Conservation (phyloP, 1,140 invertebrate genomes). For the Panulirus ornatus region DNA sequence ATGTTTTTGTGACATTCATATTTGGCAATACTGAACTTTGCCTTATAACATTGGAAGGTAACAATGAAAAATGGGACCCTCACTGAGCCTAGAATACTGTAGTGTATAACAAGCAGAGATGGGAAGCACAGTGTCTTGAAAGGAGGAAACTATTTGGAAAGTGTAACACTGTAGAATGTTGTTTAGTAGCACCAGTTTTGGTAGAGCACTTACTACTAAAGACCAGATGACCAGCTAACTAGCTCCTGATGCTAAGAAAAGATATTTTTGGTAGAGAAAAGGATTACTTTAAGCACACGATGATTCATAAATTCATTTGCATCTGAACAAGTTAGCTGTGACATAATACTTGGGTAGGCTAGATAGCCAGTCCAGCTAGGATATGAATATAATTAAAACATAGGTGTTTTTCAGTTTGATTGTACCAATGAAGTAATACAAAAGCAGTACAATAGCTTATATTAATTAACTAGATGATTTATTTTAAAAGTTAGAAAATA, state of each 20-base stretch:
- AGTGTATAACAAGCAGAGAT: conserved; percentile 44
- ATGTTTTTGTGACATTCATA: conserved; percentile 56
- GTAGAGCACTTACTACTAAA: conserved; percentile 20
- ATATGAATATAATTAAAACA: not conserved
- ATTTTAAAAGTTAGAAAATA: not conserved
- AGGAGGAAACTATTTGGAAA: conserved; percentile 6
- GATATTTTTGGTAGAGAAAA: not conserved
- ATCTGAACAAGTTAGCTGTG: not conserved
- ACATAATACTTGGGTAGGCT: not conserved
- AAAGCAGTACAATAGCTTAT: conserved; percentile 23
- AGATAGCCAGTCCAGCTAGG: not conserved
- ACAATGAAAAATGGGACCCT: conserved; percentile 43
- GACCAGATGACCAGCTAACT: not conserved
- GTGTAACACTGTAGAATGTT: conserved; percentile 21
- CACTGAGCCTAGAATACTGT: conserved; percentile 53
- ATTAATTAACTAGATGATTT: not conserved
- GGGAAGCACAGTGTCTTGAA: conserved; percentile 40
- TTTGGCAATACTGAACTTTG: conserved; percentile 31
- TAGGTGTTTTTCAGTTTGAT: conserved; percentile 5
- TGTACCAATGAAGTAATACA: conserved; percentile 3
- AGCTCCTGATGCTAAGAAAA: not conserved
- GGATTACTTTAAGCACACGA: not conserved
- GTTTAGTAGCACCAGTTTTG: conserved; percentile 24
- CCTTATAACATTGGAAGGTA: not conserved
- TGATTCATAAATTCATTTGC: too few relatives aligned